phyloP scores from a whole-genome alignment of 1,140 invertebrate species.

The Platyscapa corneri region DNA sequence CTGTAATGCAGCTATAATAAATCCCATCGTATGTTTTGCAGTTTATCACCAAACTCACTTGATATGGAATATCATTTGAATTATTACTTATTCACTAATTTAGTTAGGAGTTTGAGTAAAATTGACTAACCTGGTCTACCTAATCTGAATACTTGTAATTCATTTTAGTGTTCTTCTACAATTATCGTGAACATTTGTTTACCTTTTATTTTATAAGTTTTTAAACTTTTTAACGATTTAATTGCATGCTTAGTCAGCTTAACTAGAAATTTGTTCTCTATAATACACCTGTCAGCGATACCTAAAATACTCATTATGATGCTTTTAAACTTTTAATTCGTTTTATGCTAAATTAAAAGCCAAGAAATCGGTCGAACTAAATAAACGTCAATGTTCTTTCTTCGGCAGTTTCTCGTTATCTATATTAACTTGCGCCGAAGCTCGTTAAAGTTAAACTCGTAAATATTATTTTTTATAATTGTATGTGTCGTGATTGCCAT shows the following conservation, averaged over 20 bases:
- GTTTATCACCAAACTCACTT: background rate
- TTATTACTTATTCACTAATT: background rate
- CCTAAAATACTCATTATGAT: background rate
- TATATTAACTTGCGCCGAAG: conserved; percentile 14
- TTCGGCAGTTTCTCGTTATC: conserved; percentile 25
- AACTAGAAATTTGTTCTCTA: background rate
- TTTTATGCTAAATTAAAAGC: conserved; percentile 15
- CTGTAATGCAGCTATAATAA: background rate
- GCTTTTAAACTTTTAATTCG: conserved; percentile 32
- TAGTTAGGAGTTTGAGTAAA: background rate
- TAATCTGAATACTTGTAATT: background rate
- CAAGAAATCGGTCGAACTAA: conserved; percentile 17
- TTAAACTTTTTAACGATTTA: conserved; percentile 31
- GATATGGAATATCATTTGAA: background rate
- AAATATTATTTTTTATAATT: conserved; percentile 30
- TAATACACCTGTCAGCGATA: background rate
- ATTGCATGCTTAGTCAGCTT: conserved; percentile 4
- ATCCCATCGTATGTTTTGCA: background rate
- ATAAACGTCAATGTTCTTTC: conserved; percentile 21
- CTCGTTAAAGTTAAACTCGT: conserved; percentile 35
- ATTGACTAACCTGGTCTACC: background rate
- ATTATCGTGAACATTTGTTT: background rate
- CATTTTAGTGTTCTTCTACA: background rate
- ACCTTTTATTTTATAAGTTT: background rate
- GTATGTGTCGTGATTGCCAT: conserved; percentile 3